phyloP scores from a whole-genome alignment of 2,113 vertebrate species.

The Paramisgurnus dabryanus region DNA sequence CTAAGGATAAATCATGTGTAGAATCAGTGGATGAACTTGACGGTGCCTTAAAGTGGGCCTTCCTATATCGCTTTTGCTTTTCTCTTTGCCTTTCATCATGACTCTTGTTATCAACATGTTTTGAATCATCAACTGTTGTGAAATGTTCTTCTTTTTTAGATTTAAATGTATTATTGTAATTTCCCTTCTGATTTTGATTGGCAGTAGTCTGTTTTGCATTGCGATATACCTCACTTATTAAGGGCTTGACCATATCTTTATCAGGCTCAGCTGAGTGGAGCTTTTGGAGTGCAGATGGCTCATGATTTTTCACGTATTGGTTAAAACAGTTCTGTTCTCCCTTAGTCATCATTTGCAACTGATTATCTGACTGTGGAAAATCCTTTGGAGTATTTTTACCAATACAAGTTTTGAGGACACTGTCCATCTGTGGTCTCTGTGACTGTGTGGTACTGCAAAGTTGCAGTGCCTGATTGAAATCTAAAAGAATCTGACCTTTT shows the following conservation, averaged over 20 bases:
- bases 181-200: slow-evolving; percentile 26
- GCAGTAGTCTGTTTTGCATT: not conserved
- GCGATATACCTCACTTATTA: not conserved
- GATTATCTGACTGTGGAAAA: slow-evolving; percentile 4
- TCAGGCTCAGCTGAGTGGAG: not conserved
- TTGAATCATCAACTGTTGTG: slow-evolving; percentile 9
- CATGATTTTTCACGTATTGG: not conserved
- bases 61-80: slow-evolving; percentile 68
- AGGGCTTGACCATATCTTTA: not conserved
- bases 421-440: not conserved
- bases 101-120: not conserved
- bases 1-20: slow-evolving; percentile 67
- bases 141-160: slow-evolving; percentile 17
- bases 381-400: not conserved
- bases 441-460: not conserved
- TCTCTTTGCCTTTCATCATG: slow-evolving; percentile 54
- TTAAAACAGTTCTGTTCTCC: not conserved
- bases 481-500: slow-evolving; percentile 15
- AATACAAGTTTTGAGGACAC: not conserved
- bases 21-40: slow-evolving; percentile 68
- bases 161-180: slow-evolving; percentile 1
- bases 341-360: slow-evolving; percentile 1
- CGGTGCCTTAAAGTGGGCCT: slow-evolving; percentile 58
- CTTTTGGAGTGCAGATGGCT: not conserved
- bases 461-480: not conserved